A percentile compares a stretch with the other conserved stretches of the same genome.
Evolutionary conservation across 2,113 vertebrate genomes (phyloP).

Genomic region (Illadopsis cleaveri): DNA sequence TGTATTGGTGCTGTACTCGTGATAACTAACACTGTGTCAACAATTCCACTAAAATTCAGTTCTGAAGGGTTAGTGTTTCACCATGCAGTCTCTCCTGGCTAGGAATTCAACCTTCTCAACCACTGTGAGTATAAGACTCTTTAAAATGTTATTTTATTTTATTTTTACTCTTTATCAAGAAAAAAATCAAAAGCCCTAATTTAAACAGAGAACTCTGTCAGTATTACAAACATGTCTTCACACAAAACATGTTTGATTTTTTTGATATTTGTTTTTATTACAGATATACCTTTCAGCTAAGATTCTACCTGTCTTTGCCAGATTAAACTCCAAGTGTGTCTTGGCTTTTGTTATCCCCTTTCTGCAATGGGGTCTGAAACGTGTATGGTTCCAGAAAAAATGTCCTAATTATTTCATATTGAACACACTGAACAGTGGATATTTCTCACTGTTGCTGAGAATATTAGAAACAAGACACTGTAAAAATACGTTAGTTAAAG

Average conservation of each 20-base stretch:
- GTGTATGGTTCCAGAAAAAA: neutral
- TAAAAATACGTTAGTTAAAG: neutral
- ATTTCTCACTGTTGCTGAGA: neutral
- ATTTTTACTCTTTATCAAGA: neutral
- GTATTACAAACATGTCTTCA: neutral
- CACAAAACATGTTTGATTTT: neutral
- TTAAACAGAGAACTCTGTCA: neutral
- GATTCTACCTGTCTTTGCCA: neutral
- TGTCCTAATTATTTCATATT: neutral
- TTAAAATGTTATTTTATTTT: neutral
- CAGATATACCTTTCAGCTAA: neutral
- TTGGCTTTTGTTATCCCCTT: accelerated
- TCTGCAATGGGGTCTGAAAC: neutral
- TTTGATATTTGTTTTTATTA: neutral
- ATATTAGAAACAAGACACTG: neutral
- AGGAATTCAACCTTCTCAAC: neutral
- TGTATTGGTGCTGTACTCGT: conserved; percentile 4
- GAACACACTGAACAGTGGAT: neutral
- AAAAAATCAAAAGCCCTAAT: neutral
- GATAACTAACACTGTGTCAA: neutral
- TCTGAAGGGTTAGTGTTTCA: conserved; percentile 25
- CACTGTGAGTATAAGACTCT: neutral
- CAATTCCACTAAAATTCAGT: conserved; percentile 7
- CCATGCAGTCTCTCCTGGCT: neutral
- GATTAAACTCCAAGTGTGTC: neutral